Evolutionary conservation across 2,888 invertebrate species (phyloP).

Genomic region (Omphaloscelis lunosa): DNA sequence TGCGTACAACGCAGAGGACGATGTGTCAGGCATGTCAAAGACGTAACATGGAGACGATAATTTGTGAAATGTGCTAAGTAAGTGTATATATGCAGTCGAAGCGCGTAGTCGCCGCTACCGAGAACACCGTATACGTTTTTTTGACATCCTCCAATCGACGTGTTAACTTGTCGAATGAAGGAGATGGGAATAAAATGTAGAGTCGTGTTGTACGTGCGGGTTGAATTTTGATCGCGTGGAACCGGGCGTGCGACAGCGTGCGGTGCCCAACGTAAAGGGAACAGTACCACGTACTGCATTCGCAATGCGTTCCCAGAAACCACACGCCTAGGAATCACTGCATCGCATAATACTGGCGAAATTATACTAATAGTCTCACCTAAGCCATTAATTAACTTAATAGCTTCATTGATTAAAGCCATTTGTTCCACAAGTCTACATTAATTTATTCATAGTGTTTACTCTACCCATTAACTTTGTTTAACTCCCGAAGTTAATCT

Average conservation of each 20-base stretch:
- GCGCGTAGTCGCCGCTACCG: constrained; percentile 68
- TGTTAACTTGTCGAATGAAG: constrained; percentile 80
- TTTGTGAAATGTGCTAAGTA: constrained; percentile 72
- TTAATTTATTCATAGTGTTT: constrained; percentile 70
- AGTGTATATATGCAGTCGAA: constrained; percentile 76
- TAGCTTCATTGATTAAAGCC: constrained; percentile 55
- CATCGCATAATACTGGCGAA: constrained; percentile 35
- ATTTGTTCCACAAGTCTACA: constrained; percentile 50
- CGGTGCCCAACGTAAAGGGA: constrained; percentile 60
- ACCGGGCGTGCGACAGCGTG: constrained; percentile 65
- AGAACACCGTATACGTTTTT: constrained; percentile 76
- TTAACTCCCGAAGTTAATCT: constrained; percentile 75
- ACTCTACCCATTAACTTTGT: constrained; percentile 75
- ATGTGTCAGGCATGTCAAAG: constrained; percentile 67
- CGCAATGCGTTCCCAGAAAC: constrained; percentile 67
- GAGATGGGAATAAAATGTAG: constrained; percentile 78
- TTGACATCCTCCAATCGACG: constrained; percentile 80
- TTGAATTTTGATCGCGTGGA: constrained; percentile 79
- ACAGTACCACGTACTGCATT: constrained; percentile 66
- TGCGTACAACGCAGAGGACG: constrained; percentile 64
- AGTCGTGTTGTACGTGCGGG: constrained; percentile 73
- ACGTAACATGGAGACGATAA: constrained; percentile 68
- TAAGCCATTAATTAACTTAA: constrained; percentile 42
- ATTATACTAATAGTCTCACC: constrained; percentile 22
- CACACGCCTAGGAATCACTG: constrained; percentile 45